A percentile compares a stretch with the other conserved stretches of the same genome.
Evolutionary conservation across 2,113 vertebrate species (phyloP).

Genomic region (Eclectus roratus): DNA sequence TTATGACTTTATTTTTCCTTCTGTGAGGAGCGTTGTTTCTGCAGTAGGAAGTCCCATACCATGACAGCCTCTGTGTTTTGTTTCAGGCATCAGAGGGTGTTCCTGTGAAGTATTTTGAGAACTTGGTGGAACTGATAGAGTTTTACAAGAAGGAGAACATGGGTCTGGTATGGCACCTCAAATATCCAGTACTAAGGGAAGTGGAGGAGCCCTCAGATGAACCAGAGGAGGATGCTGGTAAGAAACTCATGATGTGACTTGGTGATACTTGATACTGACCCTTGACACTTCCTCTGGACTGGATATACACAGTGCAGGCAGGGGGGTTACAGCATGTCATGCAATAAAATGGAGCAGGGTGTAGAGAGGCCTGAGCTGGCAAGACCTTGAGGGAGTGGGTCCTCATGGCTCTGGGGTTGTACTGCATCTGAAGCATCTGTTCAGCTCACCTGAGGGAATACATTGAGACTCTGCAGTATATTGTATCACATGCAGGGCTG

Average conservation of each 20-base stretch:
- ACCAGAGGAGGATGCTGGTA: slow-evolving; percentile 87
- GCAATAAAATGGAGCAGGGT: background rate
- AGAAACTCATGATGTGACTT: background rate
- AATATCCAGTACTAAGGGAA: slow-evolving; percentile 85
- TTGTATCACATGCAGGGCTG: background rate
- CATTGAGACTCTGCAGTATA: background rate
- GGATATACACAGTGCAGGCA: background rate
- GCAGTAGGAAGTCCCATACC: slow-evolving; percentile 13
- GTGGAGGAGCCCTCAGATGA: slow-evolving; percentile 81
- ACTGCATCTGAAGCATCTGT: background rate
- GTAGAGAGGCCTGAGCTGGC: background rate
- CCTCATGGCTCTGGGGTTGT: background rate
- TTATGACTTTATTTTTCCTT: slow-evolving; percentile 8
- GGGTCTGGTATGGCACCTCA: slow-evolving; percentile 92
- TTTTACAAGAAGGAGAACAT: slow-evolving; percentile 93
- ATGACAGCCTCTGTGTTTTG: background rate
- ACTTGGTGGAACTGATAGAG: slow-evolving; percentile 90
- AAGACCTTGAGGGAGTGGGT: background rate
- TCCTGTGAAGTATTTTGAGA: slow-evolving; percentile 86
- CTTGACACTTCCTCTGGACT: background rate
- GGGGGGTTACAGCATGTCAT: background rate
- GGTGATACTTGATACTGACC: background rate
- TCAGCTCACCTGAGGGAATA: background rate
- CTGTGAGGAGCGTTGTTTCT: background rate
- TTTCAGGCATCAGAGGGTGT: slow-evolving; percentile 94